Percentiles rank a stretch among this genome's conserved stretches.
Conservation (phyloP, 2,888 invertebrate genomes). For the Epistrophe eligans region DNA sequence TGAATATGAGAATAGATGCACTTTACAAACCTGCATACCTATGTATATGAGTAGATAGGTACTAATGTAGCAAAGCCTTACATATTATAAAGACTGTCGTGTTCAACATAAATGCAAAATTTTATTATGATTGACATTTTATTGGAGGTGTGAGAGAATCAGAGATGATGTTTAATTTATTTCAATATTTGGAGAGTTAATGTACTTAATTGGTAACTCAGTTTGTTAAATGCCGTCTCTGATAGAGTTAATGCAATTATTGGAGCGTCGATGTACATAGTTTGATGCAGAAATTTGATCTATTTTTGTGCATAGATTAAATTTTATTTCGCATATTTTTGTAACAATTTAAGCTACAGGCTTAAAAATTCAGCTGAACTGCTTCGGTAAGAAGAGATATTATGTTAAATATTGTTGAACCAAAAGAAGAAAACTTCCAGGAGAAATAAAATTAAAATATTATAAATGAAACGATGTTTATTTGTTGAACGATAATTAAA, state of each 20-base stretch:
- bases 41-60: too few relatives aligned
- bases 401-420: too few relatives aligned
- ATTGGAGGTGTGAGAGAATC: not conserved
- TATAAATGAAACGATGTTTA: too few relatives aligned
- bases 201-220: slow-evolving; percentile 30
- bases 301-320: too few relatives aligned
- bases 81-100: not conserved
- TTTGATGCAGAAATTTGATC: slow-evolving; percentile 17
- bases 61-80: too few relatives aligned
- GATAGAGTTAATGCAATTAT: slow-evolving; percentile 22
- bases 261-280: slow-evolving; percentile 1
- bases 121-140: slow-evolving; percentile 28
- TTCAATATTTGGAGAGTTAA: slow-evolving; percentile 48
- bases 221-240: slow-evolving; percentile 17
- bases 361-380: too few relatives aligned
- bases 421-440: too few relatives aligned
- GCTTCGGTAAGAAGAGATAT: too few relatives aligned
- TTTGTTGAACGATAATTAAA: too few relatives aligned
- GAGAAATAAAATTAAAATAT: too few relatives aligned
- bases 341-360: too few relatives aligned
- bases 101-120: not conserved
- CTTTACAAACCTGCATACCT: not conserved
- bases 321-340: too few relatives aligned
- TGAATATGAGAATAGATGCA: not conserved
- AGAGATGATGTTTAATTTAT: slow-evolving; percentile 28